Conservation (phyloP, 2,888 invertebrate genomes). For the Prenolepis imparis region DNA sequence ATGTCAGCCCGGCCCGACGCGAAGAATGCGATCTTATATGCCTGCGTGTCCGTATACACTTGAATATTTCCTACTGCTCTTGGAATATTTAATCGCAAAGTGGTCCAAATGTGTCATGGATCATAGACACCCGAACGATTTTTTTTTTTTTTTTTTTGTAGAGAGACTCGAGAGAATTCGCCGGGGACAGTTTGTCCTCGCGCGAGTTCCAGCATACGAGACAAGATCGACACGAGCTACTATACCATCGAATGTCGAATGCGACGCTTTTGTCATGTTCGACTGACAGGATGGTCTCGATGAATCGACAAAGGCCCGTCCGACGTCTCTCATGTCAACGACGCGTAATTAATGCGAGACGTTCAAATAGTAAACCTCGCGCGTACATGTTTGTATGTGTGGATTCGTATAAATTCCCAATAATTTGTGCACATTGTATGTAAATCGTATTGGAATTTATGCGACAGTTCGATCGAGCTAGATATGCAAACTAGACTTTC, state of each 20-base stretch:
- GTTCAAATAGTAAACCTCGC: constrained; percentile 1
- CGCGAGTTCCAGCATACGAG: not conserved
- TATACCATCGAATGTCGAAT: not conserved
- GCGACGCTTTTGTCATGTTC: constrained; percentile 21
- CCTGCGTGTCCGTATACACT: constrained; percentile 42
- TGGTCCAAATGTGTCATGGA: constrained; percentile 76
- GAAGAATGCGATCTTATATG: constrained; percentile 41
- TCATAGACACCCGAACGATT: not conserved
- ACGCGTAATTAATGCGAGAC: constrained; percentile 43
- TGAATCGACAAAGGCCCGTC: constrained; percentile 37
- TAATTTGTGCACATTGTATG: constrained; percentile 54
- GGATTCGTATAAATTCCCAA: constrained; percentile 49
- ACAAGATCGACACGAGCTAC: constrained; percentile 22
- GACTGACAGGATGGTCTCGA: constrained; percentile 30
- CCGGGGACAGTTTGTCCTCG: constrained; percentile 15
- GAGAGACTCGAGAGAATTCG: constrained; percentile 9
- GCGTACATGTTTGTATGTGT: constrained; percentile 14
- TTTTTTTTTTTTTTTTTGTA: not conserved
- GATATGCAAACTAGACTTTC: constrained; percentile 53
- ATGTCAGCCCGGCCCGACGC: constrained; percentile 72
- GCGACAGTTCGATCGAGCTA: constrained; percentile 40
- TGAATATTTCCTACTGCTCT: constrained; percentile 53
- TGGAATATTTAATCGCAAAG: constrained; percentile 82
- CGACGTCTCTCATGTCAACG: constrained; percentile 29
- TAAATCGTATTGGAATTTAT: constrained; percentile 48